Evolutionary conservation across 2,888 invertebrate species (phyloP), one percentile per base, ranked within the genome.

Genomic region (Timandra comae): DNA sequence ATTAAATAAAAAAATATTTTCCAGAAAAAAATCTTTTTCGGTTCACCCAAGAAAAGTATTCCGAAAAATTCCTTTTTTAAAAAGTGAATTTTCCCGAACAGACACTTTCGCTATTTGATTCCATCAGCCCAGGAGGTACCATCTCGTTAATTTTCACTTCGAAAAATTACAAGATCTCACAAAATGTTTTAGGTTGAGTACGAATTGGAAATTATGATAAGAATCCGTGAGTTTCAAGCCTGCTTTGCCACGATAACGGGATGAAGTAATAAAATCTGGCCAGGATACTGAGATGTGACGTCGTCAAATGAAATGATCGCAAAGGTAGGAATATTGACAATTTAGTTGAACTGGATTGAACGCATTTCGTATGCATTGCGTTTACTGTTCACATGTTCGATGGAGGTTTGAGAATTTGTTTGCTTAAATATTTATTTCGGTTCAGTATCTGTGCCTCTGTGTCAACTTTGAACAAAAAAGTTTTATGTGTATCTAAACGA

Each of bases 261-360:
- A 70, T 70, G 46, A 64, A 43, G 55, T 55, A 61, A 50, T 69
- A 62, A 70, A 66, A 64, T 56, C 45, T 52, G 48, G 44, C n/a
- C n/a, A 46, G 23, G 13, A 9, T 24, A 33, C 16, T 16, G 16
- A 16, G 16, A 16, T 16, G 16, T 47, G 37, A 32, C 33, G 39
- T 41, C 41, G 41, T 48, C 35, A 28, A 31, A 29, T 13, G 28
- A 26, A 43, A 47, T 37, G 36, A 41, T 38, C 34, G 34, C 29
- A 7, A 27, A 43, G 43, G 41, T 41, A 38, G 30, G 29, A 33
- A 35, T 34, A 36, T 29, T 34, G 38, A 25, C 34, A 13, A 34
- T 43, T 36, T 27, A 27, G 36, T 44, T 16, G 16, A 16, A 16
- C 16, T 39, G 42, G 23, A 45, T 38, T 30, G 29, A 25, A 29